These are phyloP conservation scores for Distichodus sexfasciatus DNA, from an alignment of 2,797 vertebrate species.

Conservation along the genomic window DNA sequence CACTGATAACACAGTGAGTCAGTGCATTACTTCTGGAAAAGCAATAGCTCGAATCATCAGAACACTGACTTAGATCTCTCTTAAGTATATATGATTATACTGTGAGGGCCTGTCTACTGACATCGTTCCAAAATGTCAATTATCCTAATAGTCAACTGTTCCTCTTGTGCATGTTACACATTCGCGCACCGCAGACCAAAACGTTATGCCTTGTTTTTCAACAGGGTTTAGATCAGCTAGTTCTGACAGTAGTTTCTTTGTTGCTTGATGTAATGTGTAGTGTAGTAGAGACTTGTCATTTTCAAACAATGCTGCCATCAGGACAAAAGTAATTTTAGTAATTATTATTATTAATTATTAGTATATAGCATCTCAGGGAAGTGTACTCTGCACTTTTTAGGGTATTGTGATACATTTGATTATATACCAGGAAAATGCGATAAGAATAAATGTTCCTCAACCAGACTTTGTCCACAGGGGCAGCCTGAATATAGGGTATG, in stretches of 20 bases:
- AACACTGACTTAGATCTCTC: background rate
- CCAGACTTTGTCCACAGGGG: background rate
- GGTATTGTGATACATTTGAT: too few species aligned
- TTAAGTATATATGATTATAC: background rate
- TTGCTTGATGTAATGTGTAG: background rate
- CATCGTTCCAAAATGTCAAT: background rate
- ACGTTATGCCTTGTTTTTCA: background rate
- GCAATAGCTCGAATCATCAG: constrained; percentile 18
- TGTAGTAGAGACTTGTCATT: background rate
- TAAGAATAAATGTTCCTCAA: background rate
- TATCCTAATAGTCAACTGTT: too few species aligned
- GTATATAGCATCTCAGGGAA: too few species aligned
- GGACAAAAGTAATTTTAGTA: too few species aligned
- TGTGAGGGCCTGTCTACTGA: background rate
- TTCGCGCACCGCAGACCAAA: background rate
- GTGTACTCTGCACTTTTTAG: too few species aligned
- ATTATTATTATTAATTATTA: too few species aligned
- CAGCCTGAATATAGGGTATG: background rate
- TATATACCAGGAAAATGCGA: too few species aligned
- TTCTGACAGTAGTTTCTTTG: background rate
- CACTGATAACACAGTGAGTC: background rate
- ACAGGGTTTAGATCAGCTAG: background rate
- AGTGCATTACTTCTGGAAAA: background rate
- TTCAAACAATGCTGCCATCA: too few species aligned
- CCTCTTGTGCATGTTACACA: background rate